Conservation (phyloP, 2,888 invertebrate species). For the Athrips mouffetella region DNA sequence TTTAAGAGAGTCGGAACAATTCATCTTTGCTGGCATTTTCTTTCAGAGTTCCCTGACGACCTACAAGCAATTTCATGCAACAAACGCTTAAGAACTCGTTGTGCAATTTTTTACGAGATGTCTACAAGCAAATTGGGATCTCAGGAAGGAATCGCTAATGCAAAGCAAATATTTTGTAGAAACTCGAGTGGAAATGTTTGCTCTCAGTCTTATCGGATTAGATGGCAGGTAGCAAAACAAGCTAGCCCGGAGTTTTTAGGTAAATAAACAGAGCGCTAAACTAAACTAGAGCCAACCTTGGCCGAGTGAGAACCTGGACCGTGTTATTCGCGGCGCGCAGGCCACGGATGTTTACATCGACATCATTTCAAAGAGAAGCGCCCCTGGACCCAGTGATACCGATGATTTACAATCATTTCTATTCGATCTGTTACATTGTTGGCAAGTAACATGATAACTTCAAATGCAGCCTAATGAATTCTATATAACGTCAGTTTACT, state of each 20-base stretch:
- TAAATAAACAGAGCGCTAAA: slow-evolving; percentile 43
- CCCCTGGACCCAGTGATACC: slow-evolving; percentile 27
- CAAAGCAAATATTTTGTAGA: neutral
- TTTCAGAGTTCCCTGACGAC: neutral
- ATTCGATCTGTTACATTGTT: neutral
- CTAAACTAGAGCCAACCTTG: slow-evolving; percentile 53
- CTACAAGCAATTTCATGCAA: neutral
- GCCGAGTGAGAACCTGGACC: slow-evolving; percentile 52
- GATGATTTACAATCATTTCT: slow-evolving; percentile 24
- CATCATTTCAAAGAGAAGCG: slow-evolving; percentile 28
- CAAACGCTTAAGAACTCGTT: neutral
- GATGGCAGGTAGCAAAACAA: slow-evolving; percentile 30
- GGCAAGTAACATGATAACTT: neutral
- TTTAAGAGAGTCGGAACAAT: slow-evolving; percentile 30
- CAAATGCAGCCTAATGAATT: no score
- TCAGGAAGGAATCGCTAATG: no score
- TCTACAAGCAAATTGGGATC: neutral
- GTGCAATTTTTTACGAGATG: neutral
- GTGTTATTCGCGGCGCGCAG: slow-evolving; percentile 43
- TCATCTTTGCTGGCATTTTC: slow-evolving; percentile 31
- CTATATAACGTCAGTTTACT: no score
- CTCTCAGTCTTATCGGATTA: neutral
- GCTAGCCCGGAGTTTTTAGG: slow-evolving; percentile 28
- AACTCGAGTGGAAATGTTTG: neutral
- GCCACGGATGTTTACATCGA: slow-evolving; percentile 52